A percentile compares a stretch with the other conserved stretches of the same genome.
These are phyloP conservation scores for Labia minor DNA, from an alignment of 2,888 invertebrate species.

Conservation along the genomic window DNA sequence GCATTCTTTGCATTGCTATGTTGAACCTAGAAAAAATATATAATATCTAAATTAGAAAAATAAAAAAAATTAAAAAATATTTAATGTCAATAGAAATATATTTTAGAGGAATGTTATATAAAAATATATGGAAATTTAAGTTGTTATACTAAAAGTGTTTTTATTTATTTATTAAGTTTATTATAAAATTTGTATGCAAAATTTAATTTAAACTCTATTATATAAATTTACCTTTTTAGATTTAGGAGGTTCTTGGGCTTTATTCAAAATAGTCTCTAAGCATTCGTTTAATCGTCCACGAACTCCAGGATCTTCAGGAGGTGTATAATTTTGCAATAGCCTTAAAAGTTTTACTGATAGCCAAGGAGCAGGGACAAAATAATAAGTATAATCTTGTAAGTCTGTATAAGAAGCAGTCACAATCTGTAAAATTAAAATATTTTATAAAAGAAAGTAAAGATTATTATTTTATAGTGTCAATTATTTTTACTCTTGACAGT, in stretches of 20 bases:
- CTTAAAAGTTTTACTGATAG: slow-evolving; percentile 93
- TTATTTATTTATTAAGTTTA: no score
- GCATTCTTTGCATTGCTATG: slow-evolving; percentile 99
- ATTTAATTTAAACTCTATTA: no score
- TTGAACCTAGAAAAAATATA: slow-evolving; percentile 62
- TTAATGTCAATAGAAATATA: no score
- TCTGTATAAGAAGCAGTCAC: slow-evolving; percentile 98
- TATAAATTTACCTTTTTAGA: slow-evolving; percentile 95
- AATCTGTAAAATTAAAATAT: slow-evolving; percentile 49
- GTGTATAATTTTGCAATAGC: slow-evolving; percentile 94
- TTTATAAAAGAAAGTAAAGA: background rate
- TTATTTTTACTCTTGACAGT: slow-evolving; percentile 63
- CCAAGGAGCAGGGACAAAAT: slow-evolving; percentile 99
- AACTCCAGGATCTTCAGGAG: slow-evolving; percentile 96
- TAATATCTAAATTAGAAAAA: no score
- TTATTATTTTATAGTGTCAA: background rate
- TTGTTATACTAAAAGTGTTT: no score
- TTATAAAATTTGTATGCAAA: no score
- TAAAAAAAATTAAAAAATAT: no score
- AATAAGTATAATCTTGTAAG: slow-evolving; percentile 99
- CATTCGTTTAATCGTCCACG: slow-evolving; percentile 94
- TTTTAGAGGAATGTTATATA: no score
- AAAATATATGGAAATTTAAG: no score
- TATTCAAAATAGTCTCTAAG: slow-evolving; percentile 93
- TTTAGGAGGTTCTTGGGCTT: slow-evolving; percentile 98